Base-by-base conservation (phyloP, 2,797 vertebrate species). In the Cryptoprocta ferox region DNA sequence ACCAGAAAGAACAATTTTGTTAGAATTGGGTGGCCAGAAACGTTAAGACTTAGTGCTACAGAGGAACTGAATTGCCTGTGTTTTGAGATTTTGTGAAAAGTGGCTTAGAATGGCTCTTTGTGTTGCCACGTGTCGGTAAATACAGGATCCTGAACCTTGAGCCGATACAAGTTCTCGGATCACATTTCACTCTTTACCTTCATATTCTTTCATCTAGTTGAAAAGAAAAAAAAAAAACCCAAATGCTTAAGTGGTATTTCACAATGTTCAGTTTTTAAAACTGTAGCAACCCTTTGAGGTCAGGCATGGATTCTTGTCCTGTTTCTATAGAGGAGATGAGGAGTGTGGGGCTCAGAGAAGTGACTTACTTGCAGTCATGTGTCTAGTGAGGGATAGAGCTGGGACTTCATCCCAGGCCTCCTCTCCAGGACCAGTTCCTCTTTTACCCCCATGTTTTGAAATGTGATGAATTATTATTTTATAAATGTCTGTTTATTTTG, bases 1-100 rank as follows among this genome's bases (percentile, higher is more conserved):
- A 24, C 1, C 4, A 93, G 13, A 76, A 61, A 56, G 56, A 65
- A 63, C 10, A 45, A 48, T 93, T 79, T 94, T 68, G 24, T 63
- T 53, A n/a, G 3, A 30, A 84, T 89, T 87, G 18, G 21, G 16
- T 94, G 73, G 89, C 26, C 32, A 87, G n/a, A 73, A 80, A 89
- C 95, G 3, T 79, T 86, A 65, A 95, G 18, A 16, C 39, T 48
- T 75, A 53, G 12, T 91, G 63, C 32, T 68, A 66, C 86, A 87
- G 48, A 91, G 39, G 4, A 97, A 56, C 3, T 19, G 50, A 89
- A 78, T 88, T 68, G 19, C 8, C 26, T 37, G 16, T 30, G 30
- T 75, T 75, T 83, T 78, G 30, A 45, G 5, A 80, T 59, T 95
- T 91, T 89, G 50, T 35, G 86, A 91, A 85, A 82, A 35, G 79